These are phyloP conservation scores for Tetranychus truncatus DNA, from an alignment of 2,888 invertebrate genomes.

Conservation along the genomic window DNA sequence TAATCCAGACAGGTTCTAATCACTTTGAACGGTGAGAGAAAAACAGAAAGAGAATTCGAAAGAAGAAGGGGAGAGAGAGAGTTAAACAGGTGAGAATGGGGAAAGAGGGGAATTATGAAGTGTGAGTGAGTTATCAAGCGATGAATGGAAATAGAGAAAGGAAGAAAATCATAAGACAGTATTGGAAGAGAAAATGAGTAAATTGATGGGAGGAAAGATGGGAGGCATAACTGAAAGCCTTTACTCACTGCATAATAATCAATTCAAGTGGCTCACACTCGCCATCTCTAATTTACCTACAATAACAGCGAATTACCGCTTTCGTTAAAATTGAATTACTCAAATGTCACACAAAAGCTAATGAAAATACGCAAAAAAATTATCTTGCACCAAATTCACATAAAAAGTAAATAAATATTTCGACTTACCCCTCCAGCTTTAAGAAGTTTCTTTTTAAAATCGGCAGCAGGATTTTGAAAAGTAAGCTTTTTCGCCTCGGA, in stretches of 20 bases:
- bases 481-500: constrained; percentile 61
- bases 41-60: neutral
- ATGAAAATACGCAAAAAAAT: neutral
- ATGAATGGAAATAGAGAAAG: neutral
- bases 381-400: neutral
- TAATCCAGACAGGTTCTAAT: neutral
- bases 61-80: neutral
- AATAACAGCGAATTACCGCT: neutral
- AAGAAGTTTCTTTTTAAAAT: constrained; percentile 65
- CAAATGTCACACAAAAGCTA: neutral
- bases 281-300: neutral
- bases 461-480: constrained; percentile 67
- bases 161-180: neutral
- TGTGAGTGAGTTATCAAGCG: neutral
- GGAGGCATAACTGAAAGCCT: neutral
- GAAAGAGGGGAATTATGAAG: neutral
- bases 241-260: neutral
- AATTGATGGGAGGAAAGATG: neutral
- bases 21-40: neutral
- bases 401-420: neutral
- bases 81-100: neutral
- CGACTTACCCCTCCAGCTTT: constrained; percentile 56
- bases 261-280: neutral
- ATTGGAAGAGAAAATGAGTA: neutral
- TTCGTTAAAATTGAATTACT: neutral